These are phyloP conservation scores for Caligus rogercresseyi DNA, from an alignment of 1,140 invertebrate species.

Conservation along the genomic window DNA sequence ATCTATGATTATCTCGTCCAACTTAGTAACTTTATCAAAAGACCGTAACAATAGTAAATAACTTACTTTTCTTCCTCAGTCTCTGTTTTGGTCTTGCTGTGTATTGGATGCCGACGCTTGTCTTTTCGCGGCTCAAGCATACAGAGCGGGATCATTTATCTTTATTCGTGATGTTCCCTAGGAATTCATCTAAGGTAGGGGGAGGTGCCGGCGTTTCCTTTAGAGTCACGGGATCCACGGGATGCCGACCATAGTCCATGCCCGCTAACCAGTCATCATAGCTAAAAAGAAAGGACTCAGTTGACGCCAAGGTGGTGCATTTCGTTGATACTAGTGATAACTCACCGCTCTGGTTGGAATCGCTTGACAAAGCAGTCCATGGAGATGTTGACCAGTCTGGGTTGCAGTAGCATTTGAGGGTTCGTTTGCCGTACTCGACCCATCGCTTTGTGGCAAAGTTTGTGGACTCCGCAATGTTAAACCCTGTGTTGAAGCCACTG, in stretches of 20 bases:
- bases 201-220: slow-evolving; percentile 2
- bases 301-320: too few species aligned
- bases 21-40: not conserved
- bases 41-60: not conserved
- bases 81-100: slow-evolving; percentile 7
- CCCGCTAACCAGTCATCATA: slow-evolving; percentile 62
- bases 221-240: slow-evolving; percentile 49
- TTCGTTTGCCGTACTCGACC: slow-evolving; percentile 95
- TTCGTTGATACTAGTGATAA: not conserved
- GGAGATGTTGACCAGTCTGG: slow-evolving; percentile 74
- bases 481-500: slow-evolving; percentile 44
- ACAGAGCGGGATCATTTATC: slow-evolving; percentile 8
- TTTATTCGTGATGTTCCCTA: slow-evolving; percentile 10
- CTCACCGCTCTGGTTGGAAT: slow-evolving; percentile 60
- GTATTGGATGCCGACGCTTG: slow-evolving; percentile 12
- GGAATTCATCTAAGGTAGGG: slow-evolving; percentile 11
- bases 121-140: not conserved
- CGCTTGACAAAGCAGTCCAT: slow-evolving; percentile 93
- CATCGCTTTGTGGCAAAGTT: slow-evolving; percentile 93
- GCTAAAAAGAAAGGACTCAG: not conserved
- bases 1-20: too few species aligned
- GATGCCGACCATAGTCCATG: slow-evolving; percentile 74
- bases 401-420: slow-evolving; percentile 58
- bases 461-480: slow-evolving; percentile 96
- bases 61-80: not conserved